Evolutionary conservation across 2,888 invertebrate genomes (phyloP), one percentile per base, ranked within the genome.

Genomic region (Catocala fraxini): DNA sequence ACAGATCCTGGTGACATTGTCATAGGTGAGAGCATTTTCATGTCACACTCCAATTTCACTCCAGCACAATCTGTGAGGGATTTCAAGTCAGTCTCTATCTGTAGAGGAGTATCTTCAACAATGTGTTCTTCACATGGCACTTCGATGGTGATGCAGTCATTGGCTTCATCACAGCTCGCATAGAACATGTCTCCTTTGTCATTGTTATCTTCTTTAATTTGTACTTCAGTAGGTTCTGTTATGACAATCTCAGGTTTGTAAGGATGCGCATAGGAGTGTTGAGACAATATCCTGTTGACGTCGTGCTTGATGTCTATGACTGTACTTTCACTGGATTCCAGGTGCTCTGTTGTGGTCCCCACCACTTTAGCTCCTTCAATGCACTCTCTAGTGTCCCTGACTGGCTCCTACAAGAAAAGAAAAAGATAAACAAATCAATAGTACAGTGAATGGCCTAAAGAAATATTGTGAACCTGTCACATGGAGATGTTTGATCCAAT

Each of bases 281-380:
- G 94, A 34, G 88, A 81, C 82, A 94, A 79, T 92, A 94, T 93
- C 83, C 90, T 89, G 89, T 92, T 82, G 34, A 93, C 87, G 73
- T 94, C 92, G 61, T 89, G 92, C 70, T 90, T 90, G 54, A 87
- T 82, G 80, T 91, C 89, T 93, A 95, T n/a, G 92, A 94, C 78
- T 87, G 85, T 86, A 95, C 92, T 77, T 96, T 95, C 84, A 97
- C 95, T 77, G 97, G 97, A 88, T 97, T 97, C 98, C 97, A 98
- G 80, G 94, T 96, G 90, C 96, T 97, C 92, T 97, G 97, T 84
- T 97, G 97, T 56, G 96, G 96, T 68, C 97, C 97, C 98, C 98
- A 97, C 97, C 98, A 98, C 81, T 96, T 96, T 84, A 96, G 94
- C 88, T 96, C 95, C 79, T 95, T 92, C 64, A 93, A 83, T 47